phyloP scores from a whole-genome alignment of 2,113 vertebrate species.

The Carollia perspicillata region DNA sequence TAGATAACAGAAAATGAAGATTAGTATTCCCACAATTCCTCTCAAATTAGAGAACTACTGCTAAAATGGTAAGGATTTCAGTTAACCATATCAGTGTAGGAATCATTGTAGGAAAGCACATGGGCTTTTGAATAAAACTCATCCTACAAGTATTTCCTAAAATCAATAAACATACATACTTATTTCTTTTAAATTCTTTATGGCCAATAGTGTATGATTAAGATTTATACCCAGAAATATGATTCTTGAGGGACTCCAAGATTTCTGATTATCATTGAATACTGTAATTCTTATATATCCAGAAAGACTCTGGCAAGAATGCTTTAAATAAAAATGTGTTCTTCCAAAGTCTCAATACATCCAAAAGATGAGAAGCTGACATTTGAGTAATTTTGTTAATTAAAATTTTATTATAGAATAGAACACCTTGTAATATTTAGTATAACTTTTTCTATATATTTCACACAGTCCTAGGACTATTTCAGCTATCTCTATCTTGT shows the following conservation, averaged over 20 bases:
- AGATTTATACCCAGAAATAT: not conserved
- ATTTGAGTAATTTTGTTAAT: not conserved
- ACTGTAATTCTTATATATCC: not conserved
- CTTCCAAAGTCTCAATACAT: not conserved
- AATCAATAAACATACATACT: not conserved
- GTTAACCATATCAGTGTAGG: not conserved
- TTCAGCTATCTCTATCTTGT: not conserved
- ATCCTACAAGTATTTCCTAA: not conserved
- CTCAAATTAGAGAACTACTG: not conserved
- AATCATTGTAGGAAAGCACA: not conserved
- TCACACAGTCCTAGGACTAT: not conserved
- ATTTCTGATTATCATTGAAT: not conserved
- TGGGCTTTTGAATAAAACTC: not conserved
- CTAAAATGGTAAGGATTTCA: not conserved
- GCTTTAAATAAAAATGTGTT: not conserved
- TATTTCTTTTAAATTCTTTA: not conserved
- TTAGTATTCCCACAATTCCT: not conserved
- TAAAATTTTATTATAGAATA: not conserved
- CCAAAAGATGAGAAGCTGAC: not conserved
- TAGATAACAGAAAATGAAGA: not conserved
- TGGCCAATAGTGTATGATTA: not conserved
- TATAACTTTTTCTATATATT: not conserved
- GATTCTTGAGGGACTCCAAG: not conserved
- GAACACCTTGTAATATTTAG: not conserved
- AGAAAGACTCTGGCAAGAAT: not conserved